Evolutionary conservation across 1,140 invertebrate genomes (phyloP).

Genomic region (Chionoecetes opilio): DNA sequence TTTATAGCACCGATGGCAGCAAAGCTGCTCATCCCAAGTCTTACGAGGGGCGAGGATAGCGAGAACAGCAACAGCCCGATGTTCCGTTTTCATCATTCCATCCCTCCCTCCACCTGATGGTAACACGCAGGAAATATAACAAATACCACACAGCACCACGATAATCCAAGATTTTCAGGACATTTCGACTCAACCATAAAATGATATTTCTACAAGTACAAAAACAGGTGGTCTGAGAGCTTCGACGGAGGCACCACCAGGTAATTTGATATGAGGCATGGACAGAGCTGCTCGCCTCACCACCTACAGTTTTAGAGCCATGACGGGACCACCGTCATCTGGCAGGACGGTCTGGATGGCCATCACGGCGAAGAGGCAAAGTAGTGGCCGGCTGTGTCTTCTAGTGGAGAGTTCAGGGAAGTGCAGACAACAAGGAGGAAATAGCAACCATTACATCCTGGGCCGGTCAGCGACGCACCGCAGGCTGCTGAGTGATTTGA

Average conservation of each 20-base stretch:
- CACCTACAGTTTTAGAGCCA: background rate
- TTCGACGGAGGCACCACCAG: no score
- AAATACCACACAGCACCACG: background rate
- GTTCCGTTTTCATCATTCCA: background rate
- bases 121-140: background rate
- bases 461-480: slow-evolving; percentile 1
- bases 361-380: background rate
- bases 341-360: background rate
- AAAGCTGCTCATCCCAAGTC: slow-evolving; percentile 14
- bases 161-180: background rate
- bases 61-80: background rate
- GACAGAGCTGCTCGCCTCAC: background rate
- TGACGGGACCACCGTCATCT: slow-evolving; percentile 38
- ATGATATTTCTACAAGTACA: background rate
- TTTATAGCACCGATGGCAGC: slow-evolving; percentile 38
- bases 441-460: slow-evolving; percentile 6
- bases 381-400: background rate
- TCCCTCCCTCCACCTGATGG: background rate
- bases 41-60: slow-evolving; percentile 1
- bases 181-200: background rate
- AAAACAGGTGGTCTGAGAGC: background rate
- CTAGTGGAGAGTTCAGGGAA: background rate
- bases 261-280: background rate
- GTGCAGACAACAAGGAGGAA: slow-evolving; percentile 43
- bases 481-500: background rate